phyloP scores from a whole-genome alignment of 2,888 invertebrate genomes.

The Hemistola chrysoprasaria region DNA sequence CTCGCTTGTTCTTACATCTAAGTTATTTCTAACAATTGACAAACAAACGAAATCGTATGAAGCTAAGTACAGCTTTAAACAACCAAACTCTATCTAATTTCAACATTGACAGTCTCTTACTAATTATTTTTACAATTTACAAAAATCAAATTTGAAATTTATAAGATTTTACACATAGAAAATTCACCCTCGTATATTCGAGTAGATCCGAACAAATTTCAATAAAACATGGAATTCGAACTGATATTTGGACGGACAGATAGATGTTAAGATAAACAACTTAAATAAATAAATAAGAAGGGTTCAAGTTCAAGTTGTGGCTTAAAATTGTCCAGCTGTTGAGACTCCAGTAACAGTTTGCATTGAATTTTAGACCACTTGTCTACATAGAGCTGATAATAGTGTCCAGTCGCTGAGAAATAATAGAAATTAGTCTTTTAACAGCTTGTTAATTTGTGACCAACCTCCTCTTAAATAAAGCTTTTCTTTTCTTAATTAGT shows the following conservation, averaged over 20 bases:
- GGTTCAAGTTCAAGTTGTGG: conserved; percentile 5
- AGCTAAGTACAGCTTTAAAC: conserved; percentile 68
- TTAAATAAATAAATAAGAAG: conserved; percentile 34
- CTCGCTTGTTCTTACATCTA: conserved; percentile 36
- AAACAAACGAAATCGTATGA: conserved; percentile 52
- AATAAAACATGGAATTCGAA: conserved; percentile 35
- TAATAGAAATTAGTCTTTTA: too few species aligned
- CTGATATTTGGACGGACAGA: conserved; percentile 75
- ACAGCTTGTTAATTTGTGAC: too few species aligned
- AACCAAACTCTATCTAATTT: conserved; percentile 53
- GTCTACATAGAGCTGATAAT: too few species aligned
- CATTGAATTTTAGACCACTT: too few species aligned
- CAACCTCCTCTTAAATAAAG: too few species aligned
- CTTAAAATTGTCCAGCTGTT: conserved; percentile 2
- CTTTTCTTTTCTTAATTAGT: too few species aligned
- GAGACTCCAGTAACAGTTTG: too few species aligned
- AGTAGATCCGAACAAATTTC: conserved; percentile 16
- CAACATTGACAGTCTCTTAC: conserved; percentile 67
- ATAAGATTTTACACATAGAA: conserved; percentile 53
- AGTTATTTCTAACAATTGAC: conserved; percentile 59
- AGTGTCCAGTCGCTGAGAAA: too few species aligned
- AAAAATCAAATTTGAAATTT: too few species aligned
- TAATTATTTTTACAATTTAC: conserved; percentile 65
- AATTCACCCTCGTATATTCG: conserved; percentile 51
- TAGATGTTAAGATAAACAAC: conserved; percentile 51